Evolutionary conservation across 2,797 vertebrate genomes (phyloP).

Genomic region (Amphiprion clarkii): DNA sequence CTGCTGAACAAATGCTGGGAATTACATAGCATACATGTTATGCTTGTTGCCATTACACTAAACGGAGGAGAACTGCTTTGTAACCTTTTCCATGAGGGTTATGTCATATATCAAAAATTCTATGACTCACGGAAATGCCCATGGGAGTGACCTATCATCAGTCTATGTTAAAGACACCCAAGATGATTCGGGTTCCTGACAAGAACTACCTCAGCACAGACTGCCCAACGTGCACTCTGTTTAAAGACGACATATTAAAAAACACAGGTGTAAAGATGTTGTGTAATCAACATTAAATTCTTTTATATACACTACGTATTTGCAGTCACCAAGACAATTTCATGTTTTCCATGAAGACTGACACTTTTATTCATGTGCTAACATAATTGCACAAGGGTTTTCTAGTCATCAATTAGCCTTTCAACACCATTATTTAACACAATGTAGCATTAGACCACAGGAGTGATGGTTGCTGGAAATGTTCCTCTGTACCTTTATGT

Average conservation of each 20-base stretch:
- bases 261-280: background rate
- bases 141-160: background rate
- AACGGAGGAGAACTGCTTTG: background rate
- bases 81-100: slow-evolving; percentile 5
- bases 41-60: slow-evolving; percentile 37
- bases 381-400: no score
- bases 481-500: no score
- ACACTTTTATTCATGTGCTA: no score
- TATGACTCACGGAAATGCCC: background rate
- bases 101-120: background rate
- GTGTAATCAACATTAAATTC: background rate
- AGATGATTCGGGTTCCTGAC: background rate
- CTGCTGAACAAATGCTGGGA: background rate
- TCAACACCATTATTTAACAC: no score
- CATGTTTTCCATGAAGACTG: no score
- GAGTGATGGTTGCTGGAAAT: no score
- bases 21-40: slow-evolving; percentile 8
- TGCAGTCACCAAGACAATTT: no score
- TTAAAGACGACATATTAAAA: background rate
- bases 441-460: no score
- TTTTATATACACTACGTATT: background rate
- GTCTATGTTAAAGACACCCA: background rate
- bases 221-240: background rate
- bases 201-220: background rate
- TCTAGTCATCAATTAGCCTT: no score